A percentile compares a stretch with the other conserved stretches of the same genome.
Conservation (phyloP, 2,113 vertebrate genomes). For the Acrocephalus kingi region DNA sequence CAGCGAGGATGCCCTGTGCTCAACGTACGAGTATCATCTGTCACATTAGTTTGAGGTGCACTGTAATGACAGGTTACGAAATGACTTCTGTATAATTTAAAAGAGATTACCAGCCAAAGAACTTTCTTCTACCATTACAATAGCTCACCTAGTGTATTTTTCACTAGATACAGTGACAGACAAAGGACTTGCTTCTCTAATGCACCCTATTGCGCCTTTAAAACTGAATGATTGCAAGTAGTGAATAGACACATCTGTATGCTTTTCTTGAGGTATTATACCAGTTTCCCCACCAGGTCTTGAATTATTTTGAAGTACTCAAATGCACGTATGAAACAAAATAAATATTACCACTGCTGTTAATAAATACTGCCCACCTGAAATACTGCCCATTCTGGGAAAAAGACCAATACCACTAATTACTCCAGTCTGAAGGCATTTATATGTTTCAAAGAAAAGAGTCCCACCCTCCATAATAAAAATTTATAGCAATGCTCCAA, state of each 20-base stretch:
- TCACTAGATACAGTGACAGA: neutral
- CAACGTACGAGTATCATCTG: neutral
- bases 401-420: neutral
- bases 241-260: neutral
- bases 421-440: neutral
- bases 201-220: neutral
- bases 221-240: neutral
- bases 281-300: neutral
- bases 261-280: neutral
- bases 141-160: neutral
- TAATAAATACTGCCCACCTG: neutral
- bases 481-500: neutral
- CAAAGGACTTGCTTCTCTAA: neutral
- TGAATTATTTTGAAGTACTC: conserved; percentile 2
- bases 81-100: neutral
- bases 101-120: neutral
- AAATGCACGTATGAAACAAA: neutral
- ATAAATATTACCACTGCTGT: neutral
- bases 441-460: neutral
- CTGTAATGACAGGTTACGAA: conserved; percentile 70
- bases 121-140: neutral
- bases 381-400: too few species aligned
- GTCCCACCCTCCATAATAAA: conserved; percentile 6
- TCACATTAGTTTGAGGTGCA: neutral
- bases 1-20: conserved; percentile 75